A percentile compares a stretch with the other conserved stretches of the same genome.
phyloP scores from a whole-genome alignment of 1,140 invertebrate genomes.

The Ceratosolen solmsi region DNA sequence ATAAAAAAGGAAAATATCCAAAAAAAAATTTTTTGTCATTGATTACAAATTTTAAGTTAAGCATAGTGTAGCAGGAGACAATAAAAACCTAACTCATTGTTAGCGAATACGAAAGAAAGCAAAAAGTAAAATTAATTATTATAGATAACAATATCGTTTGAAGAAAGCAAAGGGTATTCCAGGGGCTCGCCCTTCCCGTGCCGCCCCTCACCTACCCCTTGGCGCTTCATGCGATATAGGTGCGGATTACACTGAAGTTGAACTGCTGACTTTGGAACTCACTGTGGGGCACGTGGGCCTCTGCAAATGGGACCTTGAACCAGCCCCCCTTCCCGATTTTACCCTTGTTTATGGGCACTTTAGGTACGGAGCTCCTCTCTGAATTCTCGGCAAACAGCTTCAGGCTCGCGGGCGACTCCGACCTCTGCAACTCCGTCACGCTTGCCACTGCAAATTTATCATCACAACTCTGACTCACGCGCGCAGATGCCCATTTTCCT shows the following conservation, averaged over 20 bases:
- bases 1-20: too few species aligned
- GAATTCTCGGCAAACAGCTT: conserved; percentile 69
- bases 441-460: conserved; percentile 72
- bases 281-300: conserved; percentile 76
- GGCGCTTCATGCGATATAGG: neutral
- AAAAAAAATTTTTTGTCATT: too few species aligned
- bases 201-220: neutral
- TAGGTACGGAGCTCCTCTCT: conserved; percentile 69
- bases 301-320: conserved; percentile 72
- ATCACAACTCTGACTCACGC: conserved; percentile 60
- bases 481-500: neutral
- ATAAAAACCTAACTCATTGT: too few species aligned
- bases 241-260: neutral
- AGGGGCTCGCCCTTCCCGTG: neutral
- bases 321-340: too few species aligned
- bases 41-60: too few species aligned
- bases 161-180: neutral
- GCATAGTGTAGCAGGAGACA: too few species aligned
- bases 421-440: conserved; percentile 70
- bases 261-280: conserved; percentile 59
- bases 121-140: too few species aligned
- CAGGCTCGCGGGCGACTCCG: conserved; percentile 70
- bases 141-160: neutral
- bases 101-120: too few species aligned
- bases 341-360: conserved; percentile 71